Evolutionary conservation across 64 coral and sea anemone species (phyloP).

Genomic region (Dendrophyllia cribrosa): DNA sequence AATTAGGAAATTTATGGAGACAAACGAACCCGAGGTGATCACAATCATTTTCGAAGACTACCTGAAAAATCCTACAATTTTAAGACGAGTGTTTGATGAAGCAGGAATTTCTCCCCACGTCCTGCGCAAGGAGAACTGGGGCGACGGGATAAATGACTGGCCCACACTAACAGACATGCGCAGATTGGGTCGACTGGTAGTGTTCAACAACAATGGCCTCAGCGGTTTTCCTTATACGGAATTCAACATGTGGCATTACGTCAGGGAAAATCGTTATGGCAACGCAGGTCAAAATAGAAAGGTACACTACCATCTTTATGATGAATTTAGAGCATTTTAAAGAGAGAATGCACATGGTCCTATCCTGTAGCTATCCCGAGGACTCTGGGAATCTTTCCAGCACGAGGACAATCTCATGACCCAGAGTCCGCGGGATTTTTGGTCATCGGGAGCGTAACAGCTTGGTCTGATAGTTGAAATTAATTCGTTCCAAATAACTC

Average conservation of each 20-base stretch:
- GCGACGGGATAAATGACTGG: conserved; percentile 63
- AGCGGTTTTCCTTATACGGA: conserved; percentile 85
- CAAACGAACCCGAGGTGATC: conserved; percentile 74
- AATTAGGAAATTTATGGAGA: conserved; percentile 78
- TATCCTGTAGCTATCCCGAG: no score
- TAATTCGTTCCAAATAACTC: no score
- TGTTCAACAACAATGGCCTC: conserved; percentile 93
- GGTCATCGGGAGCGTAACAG: no score
- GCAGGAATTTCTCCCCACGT: conserved; percentile 79
- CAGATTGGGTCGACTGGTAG: conserved; percentile 80
- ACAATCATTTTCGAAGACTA: conserved; percentile 98
- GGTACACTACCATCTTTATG: conserved; percentile 5
- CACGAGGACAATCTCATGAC: no score
- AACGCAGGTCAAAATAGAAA: conserved; percentile 45
- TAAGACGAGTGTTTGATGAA: conserved; percentile 87
- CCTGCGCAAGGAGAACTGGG: conserved; percentile 71
- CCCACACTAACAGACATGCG: conserved; percentile 84
- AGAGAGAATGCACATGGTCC: no score
- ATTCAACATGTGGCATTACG: conserved; percentile 94
- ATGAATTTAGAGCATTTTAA: no score
- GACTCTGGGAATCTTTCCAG: no score
- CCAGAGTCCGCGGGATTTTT: no score
- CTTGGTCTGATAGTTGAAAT: no score
- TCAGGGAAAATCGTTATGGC: conserved; percentile 94
- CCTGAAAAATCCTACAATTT: conserved; percentile 78